Evolutionary conservation across 2,888 invertebrate genomes (phyloP).

Genomic region (Thera britannica): DNA sequence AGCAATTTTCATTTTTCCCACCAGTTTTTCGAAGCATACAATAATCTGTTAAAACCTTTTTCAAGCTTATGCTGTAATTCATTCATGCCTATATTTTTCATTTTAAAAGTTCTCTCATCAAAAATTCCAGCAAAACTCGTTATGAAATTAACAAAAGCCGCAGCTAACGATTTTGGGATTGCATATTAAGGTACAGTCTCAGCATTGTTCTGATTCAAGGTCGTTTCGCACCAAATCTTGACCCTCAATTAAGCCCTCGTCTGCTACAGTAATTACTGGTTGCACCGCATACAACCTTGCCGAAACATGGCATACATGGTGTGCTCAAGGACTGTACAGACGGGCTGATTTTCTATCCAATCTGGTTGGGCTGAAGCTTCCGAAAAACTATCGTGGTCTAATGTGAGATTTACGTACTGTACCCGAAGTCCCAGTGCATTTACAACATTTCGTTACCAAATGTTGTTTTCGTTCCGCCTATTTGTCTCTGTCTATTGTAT

Average conservation of each 20-base stretch:
- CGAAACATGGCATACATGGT: constrained; percentile 43
- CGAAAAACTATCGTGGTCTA: too few species aligned
- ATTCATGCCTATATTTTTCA: neutral
- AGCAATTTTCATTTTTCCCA: too few species aligned
- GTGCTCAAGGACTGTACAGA: constrained; percentile 18
- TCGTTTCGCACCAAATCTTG: constrained; percentile 29
- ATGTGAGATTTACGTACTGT: too few species aligned
- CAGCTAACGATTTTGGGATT: neutral
- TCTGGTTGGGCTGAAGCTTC: neutral
- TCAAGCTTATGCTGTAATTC: too few species aligned
- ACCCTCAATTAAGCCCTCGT: constrained; percentile 27
- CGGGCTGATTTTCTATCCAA: constrained; percentile 3
- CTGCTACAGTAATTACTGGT: constrained; percentile 36
- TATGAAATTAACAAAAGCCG: neutral
- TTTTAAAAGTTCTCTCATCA: neutral
- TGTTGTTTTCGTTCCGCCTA: too few species aligned
- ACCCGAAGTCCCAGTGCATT: too few species aligned
- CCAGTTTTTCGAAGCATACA: too few species aligned
- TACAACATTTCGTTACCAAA: too few species aligned
- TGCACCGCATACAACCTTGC: constrained; percentile 42
- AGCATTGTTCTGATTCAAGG: constrained; percentile 19
- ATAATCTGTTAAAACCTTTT: too few species aligned
- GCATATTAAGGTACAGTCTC: neutral
- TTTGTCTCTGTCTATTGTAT: too few species aligned
- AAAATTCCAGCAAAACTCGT: neutral